phyloP scores from a whole-genome alignment of 2,888 invertebrate species.

The Plagiodera versicolora region DNA sequence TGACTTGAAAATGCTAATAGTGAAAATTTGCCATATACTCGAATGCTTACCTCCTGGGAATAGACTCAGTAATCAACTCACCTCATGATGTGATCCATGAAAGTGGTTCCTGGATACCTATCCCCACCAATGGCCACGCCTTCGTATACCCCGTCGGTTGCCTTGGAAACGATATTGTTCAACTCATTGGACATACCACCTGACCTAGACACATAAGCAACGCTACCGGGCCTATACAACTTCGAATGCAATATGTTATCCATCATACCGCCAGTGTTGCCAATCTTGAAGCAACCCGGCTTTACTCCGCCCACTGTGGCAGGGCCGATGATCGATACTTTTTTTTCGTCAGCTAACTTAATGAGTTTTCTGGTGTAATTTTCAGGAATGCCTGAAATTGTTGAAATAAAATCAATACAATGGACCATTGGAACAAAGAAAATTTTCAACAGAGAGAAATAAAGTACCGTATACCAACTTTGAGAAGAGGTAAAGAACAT shows the following conservation, averaged over 20 bases:
- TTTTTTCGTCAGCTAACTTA: constrained; percentile 78
- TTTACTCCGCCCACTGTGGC: constrained; percentile 98
- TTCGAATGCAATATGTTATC: constrained; percentile 98
- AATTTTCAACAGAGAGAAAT: too few relatives aligned
- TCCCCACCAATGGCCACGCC: constrained; percentile 98
- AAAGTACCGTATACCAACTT: too few relatives aligned
- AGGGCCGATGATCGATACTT: constrained; percentile 59
- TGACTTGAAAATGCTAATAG: too few relatives aligned
- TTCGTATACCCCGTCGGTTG: constrained; percentile 96
- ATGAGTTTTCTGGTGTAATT: constrained; percentile 96
- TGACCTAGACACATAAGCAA: constrained; percentile 97
- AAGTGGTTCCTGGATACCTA: constrained; percentile 93
- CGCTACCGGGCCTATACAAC: constrained; percentile 93
- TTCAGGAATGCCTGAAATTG: constrained; percentile 74
- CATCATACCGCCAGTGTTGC: constrained; percentile 99
- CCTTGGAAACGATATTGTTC: constrained; percentile 95
- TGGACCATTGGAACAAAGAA: too few relatives aligned
- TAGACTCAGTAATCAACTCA: too few relatives aligned
- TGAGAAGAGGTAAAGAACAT: too few relatives aligned
- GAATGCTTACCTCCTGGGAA: too few relatives aligned
- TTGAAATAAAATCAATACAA: too few relatives aligned
- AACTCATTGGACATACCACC: constrained; percentile 99
- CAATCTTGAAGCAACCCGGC: constrained; percentile 98
- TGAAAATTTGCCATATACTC: too few relatives aligned
- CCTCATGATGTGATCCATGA: constrained; percentile 95